Conservation (phyloP, 2,113 vertebrate species). For the Brachionichthys hirsutus region DNA sequence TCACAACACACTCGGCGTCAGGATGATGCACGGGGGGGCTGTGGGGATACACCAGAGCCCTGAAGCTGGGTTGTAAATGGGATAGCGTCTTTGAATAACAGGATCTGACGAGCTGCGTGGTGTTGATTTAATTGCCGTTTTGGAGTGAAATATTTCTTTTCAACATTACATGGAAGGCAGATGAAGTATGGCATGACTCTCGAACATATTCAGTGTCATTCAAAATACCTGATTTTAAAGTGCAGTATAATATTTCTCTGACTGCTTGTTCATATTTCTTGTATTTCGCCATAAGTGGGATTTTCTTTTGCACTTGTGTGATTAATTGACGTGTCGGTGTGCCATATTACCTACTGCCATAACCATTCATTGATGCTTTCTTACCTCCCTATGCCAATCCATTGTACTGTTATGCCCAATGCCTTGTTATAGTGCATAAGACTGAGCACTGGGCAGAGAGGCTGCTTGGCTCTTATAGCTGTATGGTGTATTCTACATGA, state of each 20-base stretch:
- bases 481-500: constrained; percentile 11
- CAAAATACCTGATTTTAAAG: constrained; percentile 27
- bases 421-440: constrained; percentile 54
- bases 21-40: constrained; percentile 43
- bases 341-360: constrained; percentile 66
- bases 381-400: constrained; percentile 61
- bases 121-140: constrained; percentile 50
- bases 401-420: constrained; percentile 66
- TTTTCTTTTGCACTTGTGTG: constrained; percentile 39
- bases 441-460: constrained; percentile 34
- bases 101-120: constrained; percentile 52
- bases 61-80: constrained; percentile 29
- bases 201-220: constrained; percentile 12
- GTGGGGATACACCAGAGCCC: constrained; percentile 18
- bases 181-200: constrained; percentile 7
- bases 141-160: constrained; percentile 41
- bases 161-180: not conserved
- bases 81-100: constrained; percentile 43
- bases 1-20: constrained; percentile 29
- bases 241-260: constrained; percentile 31
- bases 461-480: constrained; percentile 44
- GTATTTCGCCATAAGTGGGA: constrained; percentile 25
- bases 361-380: constrained; percentile 41
- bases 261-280: constrained; percentile 18
- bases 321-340: constrained; percentile 45